These are phyloP conservation scores for Passer montanus DNA, from an alignment of 2,113 vertebrate species.

Conservation along the genomic window DNA sequence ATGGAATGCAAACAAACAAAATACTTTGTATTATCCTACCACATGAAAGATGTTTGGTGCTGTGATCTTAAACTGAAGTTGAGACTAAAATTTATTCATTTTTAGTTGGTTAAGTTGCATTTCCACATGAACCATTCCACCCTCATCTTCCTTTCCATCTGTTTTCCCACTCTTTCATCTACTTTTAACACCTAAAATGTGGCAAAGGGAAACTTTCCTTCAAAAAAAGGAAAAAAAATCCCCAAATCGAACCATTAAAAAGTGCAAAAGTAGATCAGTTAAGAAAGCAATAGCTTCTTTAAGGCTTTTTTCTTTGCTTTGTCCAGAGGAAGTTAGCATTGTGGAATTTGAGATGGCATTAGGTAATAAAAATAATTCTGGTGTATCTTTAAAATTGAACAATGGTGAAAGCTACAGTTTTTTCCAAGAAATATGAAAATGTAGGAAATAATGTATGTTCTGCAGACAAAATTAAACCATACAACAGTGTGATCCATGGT, in stretches of 20 bases:
- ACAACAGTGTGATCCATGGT: fast-evolving
- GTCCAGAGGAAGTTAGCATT: background rate
- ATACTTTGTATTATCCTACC: background rate
- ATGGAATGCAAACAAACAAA: background rate
- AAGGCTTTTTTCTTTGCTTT: background rate
- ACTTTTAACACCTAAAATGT: background rate
- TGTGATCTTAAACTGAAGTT: background rate
- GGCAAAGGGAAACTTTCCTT: background rate
- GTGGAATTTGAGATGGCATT: background rate
- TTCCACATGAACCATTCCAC: background rate
- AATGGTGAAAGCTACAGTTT: background rate
- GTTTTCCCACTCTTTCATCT: background rate
- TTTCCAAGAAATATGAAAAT: background rate
- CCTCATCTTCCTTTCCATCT: background rate
- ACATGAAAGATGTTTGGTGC: background rate
- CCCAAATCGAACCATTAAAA: background rate
- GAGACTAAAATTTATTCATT: background rate
- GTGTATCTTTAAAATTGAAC: background rate
- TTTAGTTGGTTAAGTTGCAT: background rate
- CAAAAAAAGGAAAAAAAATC: background rate
- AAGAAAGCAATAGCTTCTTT: background rate
- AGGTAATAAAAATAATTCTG: background rate
- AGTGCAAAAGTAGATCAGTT: background rate
- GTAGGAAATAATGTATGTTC: background rate
- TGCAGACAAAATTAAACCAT: background rate